Conservation (phyloP, 2,797 vertebrate species). For the Hemibagrus guttatus region DNA sequence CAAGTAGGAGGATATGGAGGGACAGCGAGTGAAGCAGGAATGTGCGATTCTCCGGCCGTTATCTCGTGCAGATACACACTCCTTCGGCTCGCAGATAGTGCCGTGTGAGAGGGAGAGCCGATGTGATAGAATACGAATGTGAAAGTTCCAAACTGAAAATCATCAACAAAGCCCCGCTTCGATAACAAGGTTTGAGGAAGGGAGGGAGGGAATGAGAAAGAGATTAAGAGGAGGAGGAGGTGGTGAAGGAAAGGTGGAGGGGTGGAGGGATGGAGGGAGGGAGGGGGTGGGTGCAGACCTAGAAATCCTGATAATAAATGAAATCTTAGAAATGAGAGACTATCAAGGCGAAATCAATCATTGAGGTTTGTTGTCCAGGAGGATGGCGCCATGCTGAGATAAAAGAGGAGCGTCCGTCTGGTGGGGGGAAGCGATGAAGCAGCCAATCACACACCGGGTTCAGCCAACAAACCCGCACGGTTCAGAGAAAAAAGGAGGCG, state of each 20-base stretch:
- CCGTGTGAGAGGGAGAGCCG: slow-evolving; percentile 40
- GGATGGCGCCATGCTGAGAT: slow-evolving; percentile 93
- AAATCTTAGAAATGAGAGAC: slow-evolving; percentile 90
- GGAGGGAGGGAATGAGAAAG: slow-evolving; percentile 68
- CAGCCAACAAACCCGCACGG: slow-evolving; percentile 35
- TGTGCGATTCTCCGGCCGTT: slow-evolving; percentile 59
- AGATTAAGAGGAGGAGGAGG: slow-evolving; percentile 50
- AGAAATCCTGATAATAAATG: slow-evolving; percentile 96
- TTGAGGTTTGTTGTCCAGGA: slow-evolving; percentile 92
- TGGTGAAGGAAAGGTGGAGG: slow-evolving; percentile 56
- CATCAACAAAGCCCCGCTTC: slow-evolving; percentile 75
- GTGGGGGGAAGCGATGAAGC: slow-evolving; percentile 56
- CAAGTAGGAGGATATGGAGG: slow-evolving; percentile 57
- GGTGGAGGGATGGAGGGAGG: slow-evolving; percentile 46
- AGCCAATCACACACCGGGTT: slow-evolving; percentile 50
- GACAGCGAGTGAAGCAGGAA: slow-evolving; percentile 63
- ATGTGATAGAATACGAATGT: slow-evolving; percentile 59
- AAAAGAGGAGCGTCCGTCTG: slow-evolving; percentile 84
- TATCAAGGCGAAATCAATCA: slow-evolving; percentile 99
- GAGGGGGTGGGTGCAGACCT: slow-evolving; percentile 59
- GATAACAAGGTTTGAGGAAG: slow-evolving; percentile 79
- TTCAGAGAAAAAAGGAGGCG: slow-evolving; percentile 46
- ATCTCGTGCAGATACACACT: slow-evolving; percentile 58
- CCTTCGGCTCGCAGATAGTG: slow-evolving; percentile 51
- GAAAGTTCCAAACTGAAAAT: slow-evolving; percentile 72